Evolutionary conservation across 1,140 invertebrate genomes (phyloP).

Genomic region (Rhizoglyphus robini): DNA sequence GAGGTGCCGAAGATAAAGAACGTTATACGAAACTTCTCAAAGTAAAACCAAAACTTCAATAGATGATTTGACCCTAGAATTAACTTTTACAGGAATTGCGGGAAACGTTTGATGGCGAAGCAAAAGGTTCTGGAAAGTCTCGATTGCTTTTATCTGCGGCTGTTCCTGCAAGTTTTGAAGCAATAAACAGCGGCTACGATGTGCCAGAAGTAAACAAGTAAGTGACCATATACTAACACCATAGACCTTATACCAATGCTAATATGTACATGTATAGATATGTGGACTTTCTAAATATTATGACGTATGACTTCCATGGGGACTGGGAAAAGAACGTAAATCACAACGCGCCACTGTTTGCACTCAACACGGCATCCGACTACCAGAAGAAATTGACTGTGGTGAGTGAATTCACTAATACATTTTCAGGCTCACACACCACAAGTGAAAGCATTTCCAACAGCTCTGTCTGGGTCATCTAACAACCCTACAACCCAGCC

Average conservation of each 20-base stretch:
- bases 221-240: too few species aligned
- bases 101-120: slow-evolving; percentile 76
- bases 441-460: too few species aligned
- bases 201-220: slow-evolving; percentile 86
- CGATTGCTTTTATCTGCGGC: slow-evolving; percentile 72
- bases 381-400: slow-evolving; percentile 30
- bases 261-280: too few species aligned
- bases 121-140: slow-evolving; percentile 52
- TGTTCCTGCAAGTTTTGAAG: slow-evolving; percentile 80
- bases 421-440: too few species aligned
- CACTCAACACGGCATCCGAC: slow-evolving; percentile 66
- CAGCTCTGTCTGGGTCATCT: too few species aligned
- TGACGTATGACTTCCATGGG: slow-evolving; percentile 35
- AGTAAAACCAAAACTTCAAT: too few species aligned
- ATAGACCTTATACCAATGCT: not conserved
- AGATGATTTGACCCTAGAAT: not conserved
- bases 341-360: slow-evolving; percentile 53
- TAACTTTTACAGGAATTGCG: slow-evolving; percentile 58
- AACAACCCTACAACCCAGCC: too few species aligned
- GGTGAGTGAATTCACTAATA: slow-evolving; percentile 23
- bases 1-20: slow-evolving; percentile 59
- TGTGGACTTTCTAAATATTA: slow-evolving; percentile 30
- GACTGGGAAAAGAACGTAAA: slow-evolving; percentile 25
- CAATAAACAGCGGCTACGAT: slow-evolving; percentile 72
- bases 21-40: slow-evolving; percentile 31